These are phyloP conservation scores for Oscheius sp. DNA, from an alignment of 2,888 invertebrate species.

Conservation along the genomic window DNA sequence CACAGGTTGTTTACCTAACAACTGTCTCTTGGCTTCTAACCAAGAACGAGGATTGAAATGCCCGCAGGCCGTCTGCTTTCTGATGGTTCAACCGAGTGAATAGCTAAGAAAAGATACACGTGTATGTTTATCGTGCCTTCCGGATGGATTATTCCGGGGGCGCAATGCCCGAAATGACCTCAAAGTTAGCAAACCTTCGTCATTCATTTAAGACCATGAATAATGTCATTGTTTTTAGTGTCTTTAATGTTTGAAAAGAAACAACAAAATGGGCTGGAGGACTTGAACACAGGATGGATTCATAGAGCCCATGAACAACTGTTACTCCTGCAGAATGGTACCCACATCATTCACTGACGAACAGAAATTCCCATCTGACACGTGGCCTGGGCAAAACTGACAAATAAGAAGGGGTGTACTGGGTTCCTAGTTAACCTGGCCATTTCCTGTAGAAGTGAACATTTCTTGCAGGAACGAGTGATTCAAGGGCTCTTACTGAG, in stretches of 20 bases:
- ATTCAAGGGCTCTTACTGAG: no score
- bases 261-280: not conserved
- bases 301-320: slow-evolving; percentile 22
- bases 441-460: no score
- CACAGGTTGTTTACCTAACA: not conserved
- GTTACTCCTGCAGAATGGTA: slow-evolving; percentile 18
- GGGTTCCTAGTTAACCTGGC: no score
- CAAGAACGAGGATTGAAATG: not conserved
- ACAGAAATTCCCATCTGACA: slow-evolving; percentile 18
- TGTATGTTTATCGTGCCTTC: no score
- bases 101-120: no score
- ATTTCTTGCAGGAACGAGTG: no score
- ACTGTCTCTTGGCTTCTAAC: not conserved
- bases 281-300: not conserved
- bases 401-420: no score
- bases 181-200: not conserved
- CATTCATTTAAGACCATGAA: slow-evolving; percentile 1
- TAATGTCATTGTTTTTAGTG: slow-evolving; percentile 3
- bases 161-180: no score
- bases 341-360: slow-evolving; percentile 24
- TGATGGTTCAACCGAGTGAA: no score
- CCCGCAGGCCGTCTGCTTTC: no score
- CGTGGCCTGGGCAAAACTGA: slow-evolving; percentile 2
- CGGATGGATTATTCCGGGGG: no score
- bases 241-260: not conserved